Evolutionary conservation across 1,140 invertebrate genomes (phyloP).

Genomic region (Daktulosphaira vitifoliae): DNA sequence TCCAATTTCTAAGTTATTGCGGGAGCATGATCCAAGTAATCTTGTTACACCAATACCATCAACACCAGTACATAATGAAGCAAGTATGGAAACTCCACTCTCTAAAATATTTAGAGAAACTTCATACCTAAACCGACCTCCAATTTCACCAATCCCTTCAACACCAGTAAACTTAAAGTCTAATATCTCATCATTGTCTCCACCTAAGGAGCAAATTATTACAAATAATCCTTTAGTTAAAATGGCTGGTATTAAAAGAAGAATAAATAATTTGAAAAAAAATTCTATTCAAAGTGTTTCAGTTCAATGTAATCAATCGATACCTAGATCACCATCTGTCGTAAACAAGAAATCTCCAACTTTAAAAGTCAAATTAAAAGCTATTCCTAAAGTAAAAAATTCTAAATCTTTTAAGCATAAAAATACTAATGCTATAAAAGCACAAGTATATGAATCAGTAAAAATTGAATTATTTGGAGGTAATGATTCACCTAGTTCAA

Average conservation of each 20-base stretch:
- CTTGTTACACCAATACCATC: slow-evolving; percentile 8
- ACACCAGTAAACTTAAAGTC: slow-evolving; percentile 19
- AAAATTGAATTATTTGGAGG: slow-evolving; percentile 22
- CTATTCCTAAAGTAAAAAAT: neutral
- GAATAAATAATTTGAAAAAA: neutral
- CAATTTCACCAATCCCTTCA: slow-evolving; percentile 19
- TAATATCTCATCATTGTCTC: neutral
- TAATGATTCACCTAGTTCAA: slow-evolving; percentile 1
- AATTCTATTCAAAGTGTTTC: neutral
- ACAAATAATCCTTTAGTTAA: neutral
- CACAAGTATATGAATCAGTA: slow-evolving; percentile 9
- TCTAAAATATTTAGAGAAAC: slow-evolving; percentile 26
- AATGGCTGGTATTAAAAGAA: too few species aligned
- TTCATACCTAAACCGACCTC: slow-evolving; percentile 15
- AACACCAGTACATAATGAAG: slow-evolving; percentile 13
- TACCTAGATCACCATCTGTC: too few species aligned
- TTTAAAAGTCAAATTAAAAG: neutral
- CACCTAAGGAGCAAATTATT: neutral
- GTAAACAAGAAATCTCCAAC: neutral
- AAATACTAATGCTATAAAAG: neutral
- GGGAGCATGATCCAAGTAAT: slow-evolving; percentile 18
- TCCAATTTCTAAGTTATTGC: slow-evolving; percentile 19
- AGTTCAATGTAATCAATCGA: neutral
- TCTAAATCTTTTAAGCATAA: neutral
- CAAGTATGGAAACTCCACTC: slow-evolving; percentile 7